Conservation (phyloP, 1,140 invertebrate species). For the Habropoda laboriosa region DNA sequence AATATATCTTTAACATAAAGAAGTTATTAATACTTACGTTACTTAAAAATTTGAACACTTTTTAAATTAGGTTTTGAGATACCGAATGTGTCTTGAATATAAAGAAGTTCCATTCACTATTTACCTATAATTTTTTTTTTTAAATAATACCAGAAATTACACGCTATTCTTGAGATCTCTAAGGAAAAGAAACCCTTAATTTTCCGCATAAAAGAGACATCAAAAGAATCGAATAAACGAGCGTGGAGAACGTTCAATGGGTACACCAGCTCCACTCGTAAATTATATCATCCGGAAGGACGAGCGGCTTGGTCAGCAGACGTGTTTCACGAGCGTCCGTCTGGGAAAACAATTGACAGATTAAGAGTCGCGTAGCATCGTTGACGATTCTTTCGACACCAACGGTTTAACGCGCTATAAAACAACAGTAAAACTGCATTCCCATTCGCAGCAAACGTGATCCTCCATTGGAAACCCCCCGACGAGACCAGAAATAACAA, state of each 20-base stretch:
- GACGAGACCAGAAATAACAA: background rate
- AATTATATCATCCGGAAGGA: background rate
- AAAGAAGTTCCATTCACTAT: too few species aligned
- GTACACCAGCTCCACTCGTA: too few species aligned
- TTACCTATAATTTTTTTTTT: too few species aligned
- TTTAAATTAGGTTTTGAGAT: too few species aligned
- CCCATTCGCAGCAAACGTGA: background rate
- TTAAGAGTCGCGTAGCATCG: background rate
- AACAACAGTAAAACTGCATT: background rate
- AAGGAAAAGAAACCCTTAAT: too few species aligned
- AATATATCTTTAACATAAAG: too few species aligned
- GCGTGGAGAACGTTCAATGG: background rate
- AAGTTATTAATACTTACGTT: too few species aligned
- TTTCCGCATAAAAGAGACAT: too few species aligned
- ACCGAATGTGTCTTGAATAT: too few species aligned
- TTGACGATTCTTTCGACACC: background rate
- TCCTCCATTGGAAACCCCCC: background rate
- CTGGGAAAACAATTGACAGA: slow-evolving; percentile 11
- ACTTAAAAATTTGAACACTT: too few species aligned
- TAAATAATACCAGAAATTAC: too few species aligned
- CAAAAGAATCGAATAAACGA: background rate
- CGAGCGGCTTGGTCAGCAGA: background rate
- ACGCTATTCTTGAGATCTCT: too few species aligned
- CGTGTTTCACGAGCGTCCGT: background rate
- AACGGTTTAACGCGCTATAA: background rate